phyloP scores from a whole-genome alignment of 2,888 invertebrate genomes.

The Melanotus villosus region DNA sequence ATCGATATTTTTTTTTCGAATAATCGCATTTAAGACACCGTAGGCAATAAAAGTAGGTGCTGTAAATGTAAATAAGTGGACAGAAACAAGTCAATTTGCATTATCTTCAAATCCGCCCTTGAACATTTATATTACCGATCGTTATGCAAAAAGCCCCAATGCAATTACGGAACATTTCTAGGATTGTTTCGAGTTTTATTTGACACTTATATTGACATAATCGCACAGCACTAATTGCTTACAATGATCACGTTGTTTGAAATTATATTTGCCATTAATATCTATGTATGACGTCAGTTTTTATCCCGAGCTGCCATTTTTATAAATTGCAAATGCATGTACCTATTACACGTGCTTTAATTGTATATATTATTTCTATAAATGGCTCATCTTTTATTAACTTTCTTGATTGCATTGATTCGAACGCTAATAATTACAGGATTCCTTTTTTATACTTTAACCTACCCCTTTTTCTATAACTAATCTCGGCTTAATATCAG shows the following conservation, averaged over 20 bases:
- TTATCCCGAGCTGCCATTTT: background rate
- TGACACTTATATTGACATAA: constrained; percentile 16
- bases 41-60: background rate
- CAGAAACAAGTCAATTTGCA: constrained; percentile 11
- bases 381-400: constrained; percentile 24
- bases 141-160: constrained; percentile 11
- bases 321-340: constrained; percentile 6
- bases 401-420: constrained; percentile 2
- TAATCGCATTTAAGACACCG: background rate
- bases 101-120: constrained; percentile 19
- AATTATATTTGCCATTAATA: constrained; percentile 12
- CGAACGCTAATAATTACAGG: constrained; percentile 1
- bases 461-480: background rate
- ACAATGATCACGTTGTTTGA: constrained; percentile 1
- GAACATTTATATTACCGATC: background rate
- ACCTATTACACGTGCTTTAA: constrained; percentile 12
- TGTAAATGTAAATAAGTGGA: constrained; percentile 5
- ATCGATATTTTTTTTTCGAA: too few species aligned
- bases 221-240: constrained; percentile 11
- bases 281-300: background rate
- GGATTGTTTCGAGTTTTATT: constrained; percentile 13
- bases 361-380: constrained; percentile 29
- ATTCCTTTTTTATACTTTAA: background rate
- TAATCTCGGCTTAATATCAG: background rate
- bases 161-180: constrained; percentile 11